These are phyloP conservation scores for Mus spretus DNA, from an alignment of 2,797 vertebrate genomes.

Conservation along the genomic window DNA sequence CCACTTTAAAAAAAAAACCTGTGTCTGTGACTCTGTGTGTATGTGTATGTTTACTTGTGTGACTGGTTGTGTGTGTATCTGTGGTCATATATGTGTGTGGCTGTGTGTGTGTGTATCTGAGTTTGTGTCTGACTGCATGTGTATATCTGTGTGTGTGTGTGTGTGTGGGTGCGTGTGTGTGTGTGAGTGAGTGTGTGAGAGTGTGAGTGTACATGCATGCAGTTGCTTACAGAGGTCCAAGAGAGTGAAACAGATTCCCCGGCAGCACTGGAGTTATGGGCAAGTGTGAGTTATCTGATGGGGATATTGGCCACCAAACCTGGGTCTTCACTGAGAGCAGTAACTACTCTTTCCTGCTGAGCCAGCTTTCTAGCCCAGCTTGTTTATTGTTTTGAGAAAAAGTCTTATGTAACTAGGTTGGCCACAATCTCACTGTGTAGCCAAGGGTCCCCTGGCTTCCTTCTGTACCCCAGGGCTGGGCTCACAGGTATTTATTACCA, in stretches of 20 bases:
- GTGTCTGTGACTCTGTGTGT: not conserved
- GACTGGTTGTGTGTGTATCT: too few relatives aligned
- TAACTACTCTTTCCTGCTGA: not conserved
- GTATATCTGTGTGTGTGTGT: not conserved
- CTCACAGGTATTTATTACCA: not conserved
- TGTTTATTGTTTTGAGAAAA: not conserved
- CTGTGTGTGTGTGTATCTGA: not conserved
- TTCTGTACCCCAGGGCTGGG: not conserved
- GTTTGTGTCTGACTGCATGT: not conserved
- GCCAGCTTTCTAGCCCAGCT: not conserved
- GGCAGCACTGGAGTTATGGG: not conserved
- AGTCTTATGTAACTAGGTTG: not conserved
- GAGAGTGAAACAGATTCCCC: not conserved
- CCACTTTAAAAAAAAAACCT: not conserved
- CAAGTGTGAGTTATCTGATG: not conserved
- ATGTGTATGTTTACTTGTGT: too few relatives aligned
- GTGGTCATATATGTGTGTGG: too few relatives aligned
- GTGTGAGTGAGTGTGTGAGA: not conserved
- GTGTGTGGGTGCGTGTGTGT: not conserved
- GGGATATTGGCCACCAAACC: not conserved
- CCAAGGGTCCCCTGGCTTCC: not conserved
- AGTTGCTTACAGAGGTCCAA: not conserved
- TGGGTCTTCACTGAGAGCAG: not conserved
- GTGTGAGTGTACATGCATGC: not conserved
- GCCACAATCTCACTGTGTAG: not conserved